Evolutionary conservation across 2,113 vertebrate species (phyloP), one percentile per base, ranked within the genome.

Genomic region (Pelodiscus sinensis): DNA sequence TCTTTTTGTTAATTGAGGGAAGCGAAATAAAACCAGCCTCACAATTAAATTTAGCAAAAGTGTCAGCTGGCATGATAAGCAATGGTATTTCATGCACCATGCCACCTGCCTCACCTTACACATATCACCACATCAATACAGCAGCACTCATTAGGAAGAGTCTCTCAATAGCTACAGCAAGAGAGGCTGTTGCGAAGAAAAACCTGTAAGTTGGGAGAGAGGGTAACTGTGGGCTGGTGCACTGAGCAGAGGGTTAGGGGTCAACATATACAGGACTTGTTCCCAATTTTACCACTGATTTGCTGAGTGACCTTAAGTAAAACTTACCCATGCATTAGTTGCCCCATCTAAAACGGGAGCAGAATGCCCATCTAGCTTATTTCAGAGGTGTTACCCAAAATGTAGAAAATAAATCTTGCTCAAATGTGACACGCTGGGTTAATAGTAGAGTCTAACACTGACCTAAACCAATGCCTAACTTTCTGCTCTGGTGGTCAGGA

Each of bases 161-260:
- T 27, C 65, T 57, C 38, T 27, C 52, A 55, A 15, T 29, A 31
- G n/a, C 50, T 68, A 27, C 88, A 86, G 18, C 75, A 55, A 65
- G 81, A 65, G 81, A 56, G 0, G 15, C 58, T 58, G 56, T 21
- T 38, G 1, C 50, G 78, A 85, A 65, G 82, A 88, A 80, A 79
- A 35, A 19, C 11, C 62, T 0, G 0, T 84, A 87, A 44, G 0
- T 0, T 54, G 2, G 62, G 38, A 14, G 52, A 6, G 27, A 52
- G 54, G 52, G 0, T 1, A 50, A 55, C 1, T 9, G 38, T 77
- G n/a, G 57, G 18, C 68, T 71, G 86, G 75, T 38, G 65, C 35
- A 73, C 51, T 0, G 1, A 77, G 38, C 22, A 50, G 12, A 25
- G 10, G 22, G 73, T 38, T 77, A 38, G 38, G 7, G 50, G 6